Percentiles rank a stretch among this genome's conserved stretches.
Conservation (phyloP, 2,797 vertebrate genomes). For the Poecilia velifera region DNA sequence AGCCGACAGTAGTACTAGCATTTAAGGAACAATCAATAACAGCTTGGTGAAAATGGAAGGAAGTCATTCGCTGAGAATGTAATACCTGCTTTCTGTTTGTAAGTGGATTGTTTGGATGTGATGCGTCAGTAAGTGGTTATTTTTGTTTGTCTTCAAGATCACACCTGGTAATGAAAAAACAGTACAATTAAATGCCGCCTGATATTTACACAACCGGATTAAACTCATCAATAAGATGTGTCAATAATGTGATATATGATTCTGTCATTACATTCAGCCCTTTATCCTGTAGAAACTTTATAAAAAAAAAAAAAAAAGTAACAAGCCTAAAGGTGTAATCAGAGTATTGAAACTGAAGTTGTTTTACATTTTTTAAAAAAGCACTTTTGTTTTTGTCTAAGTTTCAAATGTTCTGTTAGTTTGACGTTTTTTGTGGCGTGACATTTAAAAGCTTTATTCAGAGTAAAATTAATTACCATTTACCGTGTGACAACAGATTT, state of each 20-base stretch:
- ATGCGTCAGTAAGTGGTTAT: conserved; percentile 10
- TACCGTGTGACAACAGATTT: not conserved
- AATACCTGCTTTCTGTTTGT: conserved; percentile 41
- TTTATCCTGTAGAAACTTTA: not conserved
- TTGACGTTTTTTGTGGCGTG: not conserved
- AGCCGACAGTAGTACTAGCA: conserved; percentile 70
- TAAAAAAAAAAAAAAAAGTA: not conserved
- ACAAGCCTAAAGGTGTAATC: not conserved
- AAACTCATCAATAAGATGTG: not conserved
- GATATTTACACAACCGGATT: not conserved
- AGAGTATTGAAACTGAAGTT: not conserved
- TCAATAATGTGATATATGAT: not conserved
- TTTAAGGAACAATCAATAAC: conserved; percentile 81
- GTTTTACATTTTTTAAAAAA: not conserved
- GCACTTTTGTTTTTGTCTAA: not conserved
- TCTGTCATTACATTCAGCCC: not conserved
- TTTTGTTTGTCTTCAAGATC: not conserved
- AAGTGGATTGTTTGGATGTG: conserved; percentile 21
- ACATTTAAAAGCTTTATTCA: not conserved
- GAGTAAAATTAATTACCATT: not conserved
- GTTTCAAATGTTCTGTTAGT: not conserved
- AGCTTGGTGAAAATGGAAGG: conserved; percentile 66
- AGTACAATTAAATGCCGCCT: not conserved
- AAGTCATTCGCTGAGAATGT: conserved; percentile 67
- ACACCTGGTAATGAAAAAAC: not conserved